These are phyloP conservation scores for Metopolophium dirhodum DNA, from an alignment of 1,140 invertebrate species.

Conservation along the genomic window DNA sequence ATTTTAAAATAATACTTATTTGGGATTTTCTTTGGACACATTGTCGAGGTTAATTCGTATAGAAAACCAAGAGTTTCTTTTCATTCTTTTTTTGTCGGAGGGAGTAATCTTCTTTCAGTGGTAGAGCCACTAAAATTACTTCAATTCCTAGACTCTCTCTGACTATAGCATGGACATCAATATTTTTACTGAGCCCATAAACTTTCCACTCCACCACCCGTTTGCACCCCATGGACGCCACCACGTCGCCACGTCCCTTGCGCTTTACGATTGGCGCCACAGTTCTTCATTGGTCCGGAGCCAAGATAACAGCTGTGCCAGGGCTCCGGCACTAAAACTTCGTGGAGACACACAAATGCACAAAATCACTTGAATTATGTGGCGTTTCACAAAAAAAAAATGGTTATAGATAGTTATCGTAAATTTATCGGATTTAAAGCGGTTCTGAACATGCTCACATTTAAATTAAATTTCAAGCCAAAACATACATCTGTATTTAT, in stretches of 20 bases:
- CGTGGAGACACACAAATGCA: not conserved
- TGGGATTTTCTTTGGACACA: not conserved
- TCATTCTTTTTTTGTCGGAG: not conserved
- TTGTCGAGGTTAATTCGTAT: not conserved
- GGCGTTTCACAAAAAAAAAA: not conserved
- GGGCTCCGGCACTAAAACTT: slow-evolving; percentile 25
- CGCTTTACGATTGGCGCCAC: slow-evolving; percentile 51
- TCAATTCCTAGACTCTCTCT: not conserved
- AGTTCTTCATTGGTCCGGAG: slow-evolving; percentile 43
- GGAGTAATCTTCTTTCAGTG: not conserved
- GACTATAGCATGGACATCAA: slow-evolving; percentile 7
- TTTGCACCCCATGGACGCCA: not conserved
- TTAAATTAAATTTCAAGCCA: not conserved
- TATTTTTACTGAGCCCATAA: slow-evolving; percentile 38
- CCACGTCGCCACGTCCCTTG: not conserved
- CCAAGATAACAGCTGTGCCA: slow-evolving; percentile 55
- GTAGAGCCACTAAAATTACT: slow-evolving; percentile 46
- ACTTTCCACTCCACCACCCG: not conserved
- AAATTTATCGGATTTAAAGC: slow-evolving; percentile 27
- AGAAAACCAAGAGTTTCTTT: not conserved
- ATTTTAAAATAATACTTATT: not conserved
- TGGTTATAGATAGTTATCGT: not conserved
- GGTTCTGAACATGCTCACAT: not conserved
- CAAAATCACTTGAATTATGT: slow-evolving; percentile 1
- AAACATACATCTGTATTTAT: not conserved